Evolutionary conservation across 1,140 invertebrate species (phyloP).

Genomic region (Lepidurus arcticus): DNA sequence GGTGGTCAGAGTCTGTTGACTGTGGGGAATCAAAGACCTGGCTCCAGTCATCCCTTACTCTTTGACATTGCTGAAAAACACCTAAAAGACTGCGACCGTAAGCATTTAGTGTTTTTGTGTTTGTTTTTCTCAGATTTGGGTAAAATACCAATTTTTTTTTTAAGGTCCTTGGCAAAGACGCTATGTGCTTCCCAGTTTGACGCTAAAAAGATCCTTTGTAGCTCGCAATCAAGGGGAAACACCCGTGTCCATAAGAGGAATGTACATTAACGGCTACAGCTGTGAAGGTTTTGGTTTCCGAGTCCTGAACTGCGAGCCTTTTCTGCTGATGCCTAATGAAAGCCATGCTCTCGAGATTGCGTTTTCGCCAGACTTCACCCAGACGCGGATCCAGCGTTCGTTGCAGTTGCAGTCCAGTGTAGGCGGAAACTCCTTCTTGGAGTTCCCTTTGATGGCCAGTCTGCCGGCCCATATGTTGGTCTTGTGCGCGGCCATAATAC

Average conservation of each 20-base stretch:
- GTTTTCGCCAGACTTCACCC: constrained; percentile 88
- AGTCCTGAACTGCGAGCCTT: constrained; percentile 74
- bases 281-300: constrained; percentile 85
- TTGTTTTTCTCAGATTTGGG: constrained; percentile 42
- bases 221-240: constrained; percentile 82
- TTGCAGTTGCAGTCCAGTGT: constrained; percentile 48
- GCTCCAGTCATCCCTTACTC: constrained; percentile 61
- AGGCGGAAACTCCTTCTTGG: constrained; percentile 45
- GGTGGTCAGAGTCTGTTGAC: constrained; percentile 80
- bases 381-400: constrained; percentile 64
- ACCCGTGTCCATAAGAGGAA: constrained; percentile 60
- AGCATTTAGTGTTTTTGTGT: constrained; percentile 40
- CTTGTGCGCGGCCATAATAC: constrained; percentile 62
- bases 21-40: constrained; percentile 82
- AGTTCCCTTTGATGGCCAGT: constrained; percentile 72
- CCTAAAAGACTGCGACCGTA: constrained; percentile 71
- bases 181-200: constrained; percentile 59
- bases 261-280: constrained; percentile 63
- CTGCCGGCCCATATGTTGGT: constrained; percentile 69
- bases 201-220: constrained; percentile 76
- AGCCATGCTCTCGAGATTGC: constrained; percentile 82
- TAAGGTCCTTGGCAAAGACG: constrained; percentile 29
- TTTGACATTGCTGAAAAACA: constrained; percentile 82
- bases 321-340: constrained; percentile 71
- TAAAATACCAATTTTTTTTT: too few relatives aligned